These are phyloP conservation scores for Climacteris rufus DNA, from an alignment of 2,113 vertebrate species.

Conservation along the genomic window DNA sequence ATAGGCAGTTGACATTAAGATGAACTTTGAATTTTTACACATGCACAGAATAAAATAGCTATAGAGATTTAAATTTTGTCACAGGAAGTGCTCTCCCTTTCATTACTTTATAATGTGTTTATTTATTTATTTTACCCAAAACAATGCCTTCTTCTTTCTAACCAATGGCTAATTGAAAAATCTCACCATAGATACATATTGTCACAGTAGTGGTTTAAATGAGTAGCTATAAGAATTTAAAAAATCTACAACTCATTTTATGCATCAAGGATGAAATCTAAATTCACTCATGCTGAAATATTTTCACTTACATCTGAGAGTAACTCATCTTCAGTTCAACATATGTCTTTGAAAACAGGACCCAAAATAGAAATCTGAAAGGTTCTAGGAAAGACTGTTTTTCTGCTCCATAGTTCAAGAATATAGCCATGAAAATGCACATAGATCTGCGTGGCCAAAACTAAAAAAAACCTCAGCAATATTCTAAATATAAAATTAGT, in stretches of 20 bases:
- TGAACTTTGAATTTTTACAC: not conserved
- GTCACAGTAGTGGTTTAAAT: not conserved
- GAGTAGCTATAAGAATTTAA: not conserved
- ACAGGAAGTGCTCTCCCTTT: rapidly evolving
- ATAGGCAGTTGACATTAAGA: not conserved
- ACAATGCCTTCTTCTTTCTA: not conserved
- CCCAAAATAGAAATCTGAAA: not conserved
- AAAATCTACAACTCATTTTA: not conserved
- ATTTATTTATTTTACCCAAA: not conserved
- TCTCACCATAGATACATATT: not conserved
- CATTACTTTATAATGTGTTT: not conserved
- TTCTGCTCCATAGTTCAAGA: not conserved
- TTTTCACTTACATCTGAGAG: not conserved
- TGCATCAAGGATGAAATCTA: not conserved
- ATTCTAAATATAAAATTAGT: not conserved
- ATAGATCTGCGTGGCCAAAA: not conserved
- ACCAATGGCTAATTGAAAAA: not conserved
- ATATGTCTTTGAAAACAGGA: not conserved
- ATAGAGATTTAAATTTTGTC: not conserved
- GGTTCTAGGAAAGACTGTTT: not conserved
- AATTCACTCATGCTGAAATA: not conserved
- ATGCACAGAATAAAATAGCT: not conserved
- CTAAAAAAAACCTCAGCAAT: not conserved
- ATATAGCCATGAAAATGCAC: not conserved
- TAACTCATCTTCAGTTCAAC: not conserved